Base-by-base conservation (phyloP, 2,888 invertebrate genomes). In the Clivina fossor region DNA sequence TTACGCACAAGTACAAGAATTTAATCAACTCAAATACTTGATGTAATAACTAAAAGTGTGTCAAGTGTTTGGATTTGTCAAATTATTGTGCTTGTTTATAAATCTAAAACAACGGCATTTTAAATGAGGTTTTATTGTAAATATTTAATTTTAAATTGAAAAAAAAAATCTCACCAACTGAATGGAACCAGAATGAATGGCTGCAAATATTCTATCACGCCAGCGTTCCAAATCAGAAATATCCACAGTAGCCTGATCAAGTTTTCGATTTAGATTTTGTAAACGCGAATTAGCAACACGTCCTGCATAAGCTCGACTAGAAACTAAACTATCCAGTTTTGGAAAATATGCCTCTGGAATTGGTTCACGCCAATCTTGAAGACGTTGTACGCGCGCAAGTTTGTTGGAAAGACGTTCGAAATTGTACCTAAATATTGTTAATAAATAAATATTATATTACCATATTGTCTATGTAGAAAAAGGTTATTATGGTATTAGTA, bases 321-420 rank as follows among this genome's bases (percentile, higher is more conserved):
- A 81, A 3, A 89, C 85, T 61, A 85, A 75, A 1, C 87, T 88
- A 73, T 90, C 88, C 68, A 92, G 75, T 73, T 91, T 92, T 3
- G 90, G 87, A 76, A 90, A 92, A 72, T 92, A 92, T 0, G 84
- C 91, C 69, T 91, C 90, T 0, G 72, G 70, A 61, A 92, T 86
- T 9, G 88, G 83, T 2, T 81, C 79, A 1, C 82, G 77, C 72
- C 86, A 81, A 69, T 89, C 80, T 61, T 78, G 80, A 61, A 80
- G 81, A 0, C 85, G 80, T 19, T 74, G 75, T 1, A 85, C 84
- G 0, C 86, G 80, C 0, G 77, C 68, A 64, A 91, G 68, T 3
- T 78, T 80, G 70, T 90, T 89, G 69, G 85, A 85, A 60, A 90
- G 71, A 2, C 91, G 82, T 69, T 90, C 91, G 58, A 78, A 71